Evolutionary conservation across 2,888 invertebrate genomes (phyloP), one percentile per base, ranked within the genome.

Genomic region (Drosophila algonquin): DNA sequence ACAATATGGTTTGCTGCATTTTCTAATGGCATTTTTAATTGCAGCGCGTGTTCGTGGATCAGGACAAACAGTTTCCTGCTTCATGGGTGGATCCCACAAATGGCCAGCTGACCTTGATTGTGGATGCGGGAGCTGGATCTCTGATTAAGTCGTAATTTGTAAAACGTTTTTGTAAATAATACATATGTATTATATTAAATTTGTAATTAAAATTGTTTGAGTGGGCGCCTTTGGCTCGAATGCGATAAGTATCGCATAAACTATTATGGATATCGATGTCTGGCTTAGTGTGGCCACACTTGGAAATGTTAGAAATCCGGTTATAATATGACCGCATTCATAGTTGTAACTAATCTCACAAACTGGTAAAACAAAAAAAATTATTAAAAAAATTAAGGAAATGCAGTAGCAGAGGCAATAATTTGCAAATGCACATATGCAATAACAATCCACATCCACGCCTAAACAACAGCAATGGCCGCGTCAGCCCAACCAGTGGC

Each of bases 31-130:
- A 24, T 46, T 35, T 51, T 18, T 44, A 32, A 10, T 61, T 60
- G 1, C 93, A 98, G 97, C 94, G 95, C 80, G 95, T 98, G 70
- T 93, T 98, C 67, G 94, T 95, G 76, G 95, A 96, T 69, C 94
- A 95, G 63, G 97, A 97, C 46, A 73, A 59, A 87, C 93, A 94
- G 58, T 93, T 98, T 24, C 98, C 98, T 8, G 96, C 97, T 0
- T 94, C 94, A 1, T 92, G 94, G 89, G 97, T 98, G 12, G 54
- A 84, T 3, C 83, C 83, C 0, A 62, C 30, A 9, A 60, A 77
- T 32, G 83, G 83, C 8, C 21, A 72, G 3, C 57, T 83, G 14
- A 80, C 80, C 8, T 44, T 83, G 21, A 58, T 83, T 51, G 53
- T 68, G 1, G 83, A 83, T 40, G 53, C 18, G 8, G 69, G 27